Conservation (phyloP, 2,113 vertebrate species). For the Neogobius melanostomus region DNA sequence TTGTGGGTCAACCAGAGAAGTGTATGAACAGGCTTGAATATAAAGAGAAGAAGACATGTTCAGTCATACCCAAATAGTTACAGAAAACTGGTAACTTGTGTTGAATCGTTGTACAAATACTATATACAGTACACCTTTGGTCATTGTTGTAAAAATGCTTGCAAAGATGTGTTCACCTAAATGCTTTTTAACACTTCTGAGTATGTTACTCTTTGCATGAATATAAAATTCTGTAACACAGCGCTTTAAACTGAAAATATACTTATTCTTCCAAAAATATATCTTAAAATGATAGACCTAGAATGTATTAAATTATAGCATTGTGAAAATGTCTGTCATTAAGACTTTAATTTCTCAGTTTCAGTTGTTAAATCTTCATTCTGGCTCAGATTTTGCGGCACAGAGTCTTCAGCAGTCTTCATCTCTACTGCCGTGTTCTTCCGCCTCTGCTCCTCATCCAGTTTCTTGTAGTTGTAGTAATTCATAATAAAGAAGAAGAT, state of each 20-base stretch:
- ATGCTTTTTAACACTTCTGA: too few species aligned
- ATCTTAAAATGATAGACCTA: not conserved
- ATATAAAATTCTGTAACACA: not conserved
- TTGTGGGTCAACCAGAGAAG: not conserved
- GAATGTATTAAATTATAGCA: not conserved
- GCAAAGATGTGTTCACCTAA: too few species aligned
- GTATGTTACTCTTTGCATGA: not conserved
- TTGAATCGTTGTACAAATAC: not conserved
- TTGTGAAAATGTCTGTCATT: not conserved
- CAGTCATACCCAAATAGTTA: not conserved
- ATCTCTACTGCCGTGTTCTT: constrained; percentile 25
- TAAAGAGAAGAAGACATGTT: not conserved
- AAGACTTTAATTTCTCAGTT: constrained; percentile 25
- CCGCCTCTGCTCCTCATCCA: constrained; percentile 73
- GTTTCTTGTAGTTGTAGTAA: constrained; percentile 81
- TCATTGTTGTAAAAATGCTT: too few species aligned
- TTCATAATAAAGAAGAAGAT: constrained; percentile 85
- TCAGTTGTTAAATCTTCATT: constrained; percentile 20
- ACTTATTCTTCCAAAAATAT: not conserved
- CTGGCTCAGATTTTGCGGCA: constrained; percentile 34
- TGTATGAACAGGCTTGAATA: not conserved
- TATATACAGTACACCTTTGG: not conserved
- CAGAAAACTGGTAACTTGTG: not conserved
- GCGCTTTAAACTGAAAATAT: not conserved
- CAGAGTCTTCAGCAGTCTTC: constrained; percentile 54